Evolutionary conservation across 2,113 vertebrate species (phyloP).

Genomic region (Leptosomus discolor): DNA sequence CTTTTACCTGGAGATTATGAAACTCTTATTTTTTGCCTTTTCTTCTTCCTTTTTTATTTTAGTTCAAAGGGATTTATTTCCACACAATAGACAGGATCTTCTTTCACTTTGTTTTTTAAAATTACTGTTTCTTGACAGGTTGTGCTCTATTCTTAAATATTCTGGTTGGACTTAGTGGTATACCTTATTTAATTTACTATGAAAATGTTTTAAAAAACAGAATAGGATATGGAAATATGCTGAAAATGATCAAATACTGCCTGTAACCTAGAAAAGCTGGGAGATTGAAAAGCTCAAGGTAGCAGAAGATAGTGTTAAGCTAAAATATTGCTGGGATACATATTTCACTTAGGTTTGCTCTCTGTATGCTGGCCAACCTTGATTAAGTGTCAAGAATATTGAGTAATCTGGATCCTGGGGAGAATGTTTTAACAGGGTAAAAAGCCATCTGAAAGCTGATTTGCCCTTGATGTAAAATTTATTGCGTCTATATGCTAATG

Average conservation of each 20-base stretch:
- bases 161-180: not conserved
- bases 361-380: constrained; percentile 44
- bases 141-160: not conserved
- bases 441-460: constrained; percentile 36
- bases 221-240: not conserved
- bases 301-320: not conserved
- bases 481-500: constrained; percentile 51
- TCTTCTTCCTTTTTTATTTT: not conserved
- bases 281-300: constrained; percentile 19
- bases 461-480: constrained; percentile 53
- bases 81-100: not conserved
- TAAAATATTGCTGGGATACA: constrained; percentile 49
- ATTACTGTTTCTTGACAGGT: not conserved
- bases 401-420: constrained; percentile 51
- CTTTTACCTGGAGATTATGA: not conserved
- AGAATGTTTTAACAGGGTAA: constrained; percentile 48
- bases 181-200: not conserved
- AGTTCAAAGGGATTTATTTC: not conserved
- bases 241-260: constrained; percentile 14
- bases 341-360: constrained; percentile 46
- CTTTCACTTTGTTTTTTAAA: not conserved
- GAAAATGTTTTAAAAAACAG: not conserved
- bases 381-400: constrained; percentile 67
- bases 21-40: not conserved
- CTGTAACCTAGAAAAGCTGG: constrained; percentile 5